These are phyloP conservation scores for Drosophila sp. DNA, from an alignment of 1,140 invertebrate genomes.

Conservation along the genomic window DNA sequence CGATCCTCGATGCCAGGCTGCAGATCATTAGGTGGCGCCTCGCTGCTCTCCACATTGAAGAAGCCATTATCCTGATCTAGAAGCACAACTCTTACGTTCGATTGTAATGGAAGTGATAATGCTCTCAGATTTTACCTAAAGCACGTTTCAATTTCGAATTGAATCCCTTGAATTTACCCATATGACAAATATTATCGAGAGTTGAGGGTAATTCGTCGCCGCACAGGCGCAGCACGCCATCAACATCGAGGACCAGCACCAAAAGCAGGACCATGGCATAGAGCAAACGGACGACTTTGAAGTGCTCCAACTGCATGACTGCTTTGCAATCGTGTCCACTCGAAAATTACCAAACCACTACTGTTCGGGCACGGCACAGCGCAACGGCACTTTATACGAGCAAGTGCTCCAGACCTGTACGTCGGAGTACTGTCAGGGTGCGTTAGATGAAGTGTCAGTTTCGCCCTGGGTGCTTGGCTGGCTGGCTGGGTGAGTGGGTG, in stretches of 20 bases:
- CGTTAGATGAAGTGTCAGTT: slow-evolving; percentile 63
- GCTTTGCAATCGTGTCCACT: slow-evolving; percentile 7
- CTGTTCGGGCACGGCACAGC: slow-evolving; percentile 16
- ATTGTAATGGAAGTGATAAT: not conserved
- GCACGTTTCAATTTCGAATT: slow-evolving; percentile 49
- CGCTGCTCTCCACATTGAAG: slow-evolving; percentile 13
- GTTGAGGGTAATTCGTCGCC: slow-evolving; percentile 45
- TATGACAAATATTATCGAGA: slow-evolving; percentile 27
- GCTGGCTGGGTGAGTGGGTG: slow-evolving; percentile 36
- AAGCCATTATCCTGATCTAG: not conserved
- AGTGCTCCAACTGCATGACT: slow-evolving; percentile 15
- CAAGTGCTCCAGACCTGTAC: not conserved
- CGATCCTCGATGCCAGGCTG: slow-evolving; percentile 5
- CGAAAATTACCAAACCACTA: slow-evolving; percentile 25
- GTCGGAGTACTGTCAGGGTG: slow-evolving; percentile 48
- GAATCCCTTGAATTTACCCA: slow-evolving; percentile 37
- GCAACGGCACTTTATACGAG: slow-evolving; percentile 49
- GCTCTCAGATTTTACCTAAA: not conserved
- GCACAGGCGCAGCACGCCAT: slow-evolving; percentile 33
- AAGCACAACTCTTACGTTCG: not conserved
- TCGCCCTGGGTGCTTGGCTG: not conserved
- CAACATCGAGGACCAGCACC: slow-evolving; percentile 22
- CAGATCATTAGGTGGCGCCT: not conserved
- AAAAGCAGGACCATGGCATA: slow-evolving; percentile 29
- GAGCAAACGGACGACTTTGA: slow-evolving; percentile 28